Evolutionary conservation across 2,888 invertebrate species (phyloP), one percentile per base, ranked within the genome.

Genomic region (Protodeltote pygarga): DNA sequence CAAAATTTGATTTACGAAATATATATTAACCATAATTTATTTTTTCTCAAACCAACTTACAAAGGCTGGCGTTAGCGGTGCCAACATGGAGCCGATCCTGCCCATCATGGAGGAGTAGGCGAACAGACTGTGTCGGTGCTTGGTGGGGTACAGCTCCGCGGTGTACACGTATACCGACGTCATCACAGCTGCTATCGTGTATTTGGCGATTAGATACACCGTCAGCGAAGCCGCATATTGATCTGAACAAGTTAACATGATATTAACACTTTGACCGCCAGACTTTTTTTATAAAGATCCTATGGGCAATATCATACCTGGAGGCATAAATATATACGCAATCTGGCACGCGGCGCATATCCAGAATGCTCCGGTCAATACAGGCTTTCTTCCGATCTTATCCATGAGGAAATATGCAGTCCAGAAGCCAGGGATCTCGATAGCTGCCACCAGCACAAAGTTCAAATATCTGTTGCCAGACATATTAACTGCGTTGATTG

Each of bases 391-490:
- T 1, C 95, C 95, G 5, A 94, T 75, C 38, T 80, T 89, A 49
- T 93, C 93, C 71, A 95, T 87, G n/a, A 95, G 77, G 4, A 93
- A 73, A 40, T 93, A 93, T 0, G 94, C 93, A 13, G 93, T 68
- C 67, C 94, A 86, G 66, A 94, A 95, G 0, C 94, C 95, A 0
- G 96, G 96, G 33, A 96, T 93, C 76, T 96, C 96, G 2, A 94
- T 92, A 0, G 93, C 76, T 0, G 93, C 83, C 3, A 94, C 94
- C 10, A 93, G 80, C 13, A 94, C 91, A 64, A 94, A 95, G 80
- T 95, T 95, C 11, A 94, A 33, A 71, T 95, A 95, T 51, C 90
- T 91, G 71, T 95, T 94, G 3, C 94, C 95, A 0, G 93, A 93
- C 58, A 95, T 83, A 9, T 93, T 92, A 0, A 94, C 94, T 0